phyloP scores from a whole-genome alignment of 1,140 invertebrate genomes.

The Micrasema longulum region DNA sequence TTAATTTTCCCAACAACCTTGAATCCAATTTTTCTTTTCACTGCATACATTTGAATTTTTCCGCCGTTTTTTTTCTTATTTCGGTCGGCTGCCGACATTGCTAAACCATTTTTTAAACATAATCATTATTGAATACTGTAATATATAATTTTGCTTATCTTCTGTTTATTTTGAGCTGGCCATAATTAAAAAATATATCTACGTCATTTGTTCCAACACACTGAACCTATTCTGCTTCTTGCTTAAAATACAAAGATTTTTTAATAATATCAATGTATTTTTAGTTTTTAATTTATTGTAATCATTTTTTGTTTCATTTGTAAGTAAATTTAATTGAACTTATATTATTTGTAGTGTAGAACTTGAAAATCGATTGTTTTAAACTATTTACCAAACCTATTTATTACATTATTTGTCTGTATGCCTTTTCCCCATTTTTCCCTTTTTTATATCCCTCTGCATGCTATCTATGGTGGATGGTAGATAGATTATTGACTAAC shows the following conservation, averaged over 20 bases:
- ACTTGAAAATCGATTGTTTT: conserved; percentile 54
- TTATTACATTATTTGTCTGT: conserved; percentile 17
- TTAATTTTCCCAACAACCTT: too few species aligned
- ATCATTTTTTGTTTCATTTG: conserved; percentile 36
- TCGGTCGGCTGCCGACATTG: conserved; percentile 25
- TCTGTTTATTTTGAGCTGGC: conserved; percentile 54
- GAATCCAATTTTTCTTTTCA: too few species aligned
- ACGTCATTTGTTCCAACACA: conserved; percentile 31
- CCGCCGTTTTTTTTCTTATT: conserved; percentile 33
- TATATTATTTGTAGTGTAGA: conserved; percentile 48
- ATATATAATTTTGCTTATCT: conserved; percentile 52
- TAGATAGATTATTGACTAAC: conserved; percentile 16
- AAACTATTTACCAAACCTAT: conserved; percentile 36
- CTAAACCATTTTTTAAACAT: conserved; percentile 26
- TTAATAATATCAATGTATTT: conserved; percentile 39
- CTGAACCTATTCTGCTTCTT: conserved; percentile 55
- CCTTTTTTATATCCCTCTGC: conserved; percentile 22
- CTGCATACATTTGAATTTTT: conserved; percentile 23
- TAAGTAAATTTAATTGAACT: conserved; percentile 41
- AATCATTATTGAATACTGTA: conserved; percentile 28
- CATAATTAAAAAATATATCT: conserved; percentile 39
- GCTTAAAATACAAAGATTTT: conserved; percentile 47
- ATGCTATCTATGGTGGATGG: conserved; percentile 27
- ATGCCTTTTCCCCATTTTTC: conserved; percentile 12
- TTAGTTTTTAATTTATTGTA: conserved; percentile 44